Conservation (phyloP, 2,888 invertebrate genomes). For the Opisthograptis luteolata region DNA sequence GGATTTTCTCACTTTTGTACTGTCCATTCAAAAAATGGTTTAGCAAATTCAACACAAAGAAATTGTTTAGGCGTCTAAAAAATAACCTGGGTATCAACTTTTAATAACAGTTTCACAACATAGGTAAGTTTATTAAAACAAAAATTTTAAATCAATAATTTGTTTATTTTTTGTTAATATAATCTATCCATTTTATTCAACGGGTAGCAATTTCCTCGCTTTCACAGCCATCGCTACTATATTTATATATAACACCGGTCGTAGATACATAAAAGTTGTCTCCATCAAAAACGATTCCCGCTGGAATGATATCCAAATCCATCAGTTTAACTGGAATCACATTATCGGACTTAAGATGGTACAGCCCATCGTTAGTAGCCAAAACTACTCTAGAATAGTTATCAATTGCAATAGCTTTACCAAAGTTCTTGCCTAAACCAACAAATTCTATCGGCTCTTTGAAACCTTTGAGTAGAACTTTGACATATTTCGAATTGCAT, state of each 20-base stretch:
- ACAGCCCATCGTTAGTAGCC: constrained; percentile 73
- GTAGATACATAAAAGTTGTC: constrained; percentile 63
- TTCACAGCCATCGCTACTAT: constrained; percentile 49
- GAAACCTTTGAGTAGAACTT: constrained; percentile 70
- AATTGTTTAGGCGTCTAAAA: too few relatives aligned
- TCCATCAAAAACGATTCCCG: constrained; percentile 62
- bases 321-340: constrained; percentile 73
- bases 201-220: constrained; percentile 14
- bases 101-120: too few relatives aligned
- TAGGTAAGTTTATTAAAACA: background rate
- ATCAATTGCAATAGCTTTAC: constrained; percentile 66
- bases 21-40: too few relatives aligned
- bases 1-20: too few relatives aligned
- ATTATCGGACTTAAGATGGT: constrained; percentile 61
- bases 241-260: constrained; percentile 69
- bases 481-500: constrained; percentile 77
- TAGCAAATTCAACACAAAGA: too few relatives aligned
- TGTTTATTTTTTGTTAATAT: background rate
- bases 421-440: constrained; percentile 69
- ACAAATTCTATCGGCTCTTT: constrained; percentile 74
- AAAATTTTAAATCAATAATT: background rate
- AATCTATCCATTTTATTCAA: background rate
- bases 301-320: constrained; percentile 68
- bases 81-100: too few relatives aligned
- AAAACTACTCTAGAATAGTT: constrained; percentile 54